Conservation (phyloP, 2,113 vertebrate species). For the Peucedramus taeniatus region DNA sequence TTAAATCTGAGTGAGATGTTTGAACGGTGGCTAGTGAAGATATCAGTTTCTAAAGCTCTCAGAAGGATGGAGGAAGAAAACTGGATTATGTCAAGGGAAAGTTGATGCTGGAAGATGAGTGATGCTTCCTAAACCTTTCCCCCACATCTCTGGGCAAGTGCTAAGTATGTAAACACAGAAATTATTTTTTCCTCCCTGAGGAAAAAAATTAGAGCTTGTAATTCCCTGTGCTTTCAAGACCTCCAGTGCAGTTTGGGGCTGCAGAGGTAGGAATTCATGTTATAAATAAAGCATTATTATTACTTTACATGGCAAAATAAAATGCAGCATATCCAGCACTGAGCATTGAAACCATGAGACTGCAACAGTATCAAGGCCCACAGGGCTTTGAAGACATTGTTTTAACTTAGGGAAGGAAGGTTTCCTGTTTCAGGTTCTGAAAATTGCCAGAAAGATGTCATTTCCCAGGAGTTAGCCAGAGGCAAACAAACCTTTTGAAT, state of each 20-base stretch:
- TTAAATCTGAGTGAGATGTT: neutral
- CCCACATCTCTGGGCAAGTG: neutral
- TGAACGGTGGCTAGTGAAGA: neutral
- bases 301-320: neutral
- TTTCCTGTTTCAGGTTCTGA: neutral
- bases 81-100: neutral
- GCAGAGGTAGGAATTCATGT: neutral
- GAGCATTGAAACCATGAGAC: neutral
- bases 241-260: neutral
- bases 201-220: neutral
- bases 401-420: neutral
- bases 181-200: neutral
- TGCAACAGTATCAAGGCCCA: neutral
- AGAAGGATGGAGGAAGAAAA: neutral
- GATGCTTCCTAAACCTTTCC: neutral
- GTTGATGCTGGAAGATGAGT: neutral
- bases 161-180: neutral
- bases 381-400: neutral
- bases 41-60: neutral
- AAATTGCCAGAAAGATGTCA: neutral
- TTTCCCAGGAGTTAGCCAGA: neutral
- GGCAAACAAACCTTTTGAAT: neutral
- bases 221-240: neutral
- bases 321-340: neutral
- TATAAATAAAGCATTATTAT: neutral